A percentile compares a stretch with the other conserved stretches of the same genome.
Conservation (phyloP, 2,113 vertebrate species). For the Neolamprologus ventralis region DNA sequence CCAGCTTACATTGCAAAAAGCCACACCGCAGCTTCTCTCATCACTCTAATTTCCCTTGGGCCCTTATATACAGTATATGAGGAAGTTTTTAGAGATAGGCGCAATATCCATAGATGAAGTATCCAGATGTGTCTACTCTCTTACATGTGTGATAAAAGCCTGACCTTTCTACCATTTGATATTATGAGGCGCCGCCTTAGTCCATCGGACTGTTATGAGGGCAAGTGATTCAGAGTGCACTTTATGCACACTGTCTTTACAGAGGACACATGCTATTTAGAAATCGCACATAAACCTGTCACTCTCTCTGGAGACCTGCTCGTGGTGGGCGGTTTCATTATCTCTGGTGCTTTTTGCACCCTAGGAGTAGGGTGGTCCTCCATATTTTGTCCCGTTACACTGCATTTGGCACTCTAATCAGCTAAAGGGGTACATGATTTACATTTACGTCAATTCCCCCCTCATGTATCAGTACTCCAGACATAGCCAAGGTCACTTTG, state of each 20-base stretch:
- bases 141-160: slow-evolving; percentile 11
- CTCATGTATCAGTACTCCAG: slow-evolving; percentile 10
- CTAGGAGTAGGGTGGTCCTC: not conserved
- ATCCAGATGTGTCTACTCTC: not conserved
- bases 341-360: slow-evolving; percentile 30
- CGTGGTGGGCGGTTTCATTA: slow-evolving; percentile 13
- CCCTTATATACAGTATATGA: not conserved
- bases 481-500: slow-evolving; percentile 51
- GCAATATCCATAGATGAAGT: not conserved
- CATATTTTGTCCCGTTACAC: slow-evolving; percentile 25
- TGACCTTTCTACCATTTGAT: slow-evolving; percentile 10
- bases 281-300: slow-evolving; percentile 49
- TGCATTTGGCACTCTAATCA: slow-evolving; percentile 55
- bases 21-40: not conserved
- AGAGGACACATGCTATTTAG: slow-evolving; percentile 36
- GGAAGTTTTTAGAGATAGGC: slow-evolving; percentile 5
- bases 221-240: slow-evolving; percentile 6
- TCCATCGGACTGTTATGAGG: slow-evolving; percentile 27
- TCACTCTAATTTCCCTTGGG: slow-evolving; percentile 32
- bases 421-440: slow-evolving; percentile 48
- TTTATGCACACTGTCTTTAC: not conserved
- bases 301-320: not conserved
- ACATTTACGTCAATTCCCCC: slow-evolving; percentile 39
- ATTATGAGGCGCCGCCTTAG: not conserved
- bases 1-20: slow-evolving; percentile 26